Base-by-base conservation (phyloP, 2,797 vertebrate genomes). In the Eulemur rubriventer region DNA sequence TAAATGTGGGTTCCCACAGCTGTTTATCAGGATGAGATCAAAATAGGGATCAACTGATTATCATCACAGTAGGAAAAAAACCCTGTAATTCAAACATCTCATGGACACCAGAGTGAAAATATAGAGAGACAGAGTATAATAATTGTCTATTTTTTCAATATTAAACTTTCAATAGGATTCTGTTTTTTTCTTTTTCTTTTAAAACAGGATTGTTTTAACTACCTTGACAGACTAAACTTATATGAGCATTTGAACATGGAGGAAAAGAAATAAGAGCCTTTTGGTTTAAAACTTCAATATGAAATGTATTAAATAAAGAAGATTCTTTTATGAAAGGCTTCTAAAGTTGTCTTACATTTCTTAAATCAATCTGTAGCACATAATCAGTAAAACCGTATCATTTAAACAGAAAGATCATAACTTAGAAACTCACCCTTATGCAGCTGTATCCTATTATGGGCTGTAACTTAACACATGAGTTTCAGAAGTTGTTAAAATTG, bases 341-440 rank as follows among this genome's bases (percentile, higher is more conserved):
- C 97, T 98, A 98, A 98, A 98, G 98, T 98, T 97, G 98, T 97
- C 98, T 98, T 98, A 97, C 95, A 97, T 98, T 98, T 98, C 98
- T 98, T 98, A 98, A 98, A 98, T 98, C 98, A 98, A 98, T 98
- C 98, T 98, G 96, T 97, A 98, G 97, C 98, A 99, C 98, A 94
- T 98, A 98, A 98, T 98, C 98, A 98, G 98, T 98, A 98, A 98
- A 98, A 98, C 97, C 94, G 17, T 98, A 98, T 98, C 97, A 98
- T 98, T 98, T 98, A 98, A 98, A 98, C 98, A 98, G 97, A 98
- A 98, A 98, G 97, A 98, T 98, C 96, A 73, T 97, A 98, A 97
- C 94, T 98, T 97, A 97, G 95, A 98, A 97, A 93, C 96, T 92
- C 98, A 98, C 98, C 92, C 98, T 97, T 86, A 92, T 95, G 96